A percentile compares a stretch with the other conserved stretches of the same genome.
phyloP scores from a whole-genome alignment of 2,113 vertebrate genomes.

The Steatornis caripensis region DNA sequence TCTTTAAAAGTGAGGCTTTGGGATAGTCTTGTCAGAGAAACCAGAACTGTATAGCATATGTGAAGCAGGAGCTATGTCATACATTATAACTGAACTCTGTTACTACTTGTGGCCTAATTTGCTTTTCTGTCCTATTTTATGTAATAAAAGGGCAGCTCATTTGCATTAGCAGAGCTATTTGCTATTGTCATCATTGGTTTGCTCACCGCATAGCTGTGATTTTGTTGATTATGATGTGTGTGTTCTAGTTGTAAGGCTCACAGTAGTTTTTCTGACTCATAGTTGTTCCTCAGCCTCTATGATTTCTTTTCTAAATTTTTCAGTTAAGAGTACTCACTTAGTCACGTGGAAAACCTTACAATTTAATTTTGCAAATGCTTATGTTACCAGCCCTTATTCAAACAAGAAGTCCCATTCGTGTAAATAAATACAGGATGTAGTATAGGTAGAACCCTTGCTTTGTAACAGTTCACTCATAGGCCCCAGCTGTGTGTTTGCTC shows the following conservation, averaged over 20 bases:
- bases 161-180: not conserved
- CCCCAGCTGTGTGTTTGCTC: not conserved
- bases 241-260: not conserved
- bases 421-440: constrained; percentile 13
- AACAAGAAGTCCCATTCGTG: not conserved
- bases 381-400: not conserved
- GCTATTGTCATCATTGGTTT: not conserved
- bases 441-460: not conserved
- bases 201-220: not conserved
- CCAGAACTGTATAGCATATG: not conserved
- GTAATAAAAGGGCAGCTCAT: not conserved
- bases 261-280: not conserved
- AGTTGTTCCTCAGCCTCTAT: not conserved
- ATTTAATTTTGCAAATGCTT: constrained; percentile 14
- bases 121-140: not conserved
- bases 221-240: not conserved
- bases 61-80: not conserved
- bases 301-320: not conserved
- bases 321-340: not conserved
- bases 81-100: not conserved
- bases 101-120: not conserved
- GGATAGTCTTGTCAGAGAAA: not conserved
- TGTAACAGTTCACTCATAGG: not conserved
- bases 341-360: not conserved
- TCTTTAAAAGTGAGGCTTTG: not conserved